A percentile compares a stretch with the other conserved stretches of the same genome.
These are phyloP conservation scores for Sceloporus tristichus DNA, from an alignment of 2,113 vertebrate genomes.

Conservation along the genomic window DNA sequence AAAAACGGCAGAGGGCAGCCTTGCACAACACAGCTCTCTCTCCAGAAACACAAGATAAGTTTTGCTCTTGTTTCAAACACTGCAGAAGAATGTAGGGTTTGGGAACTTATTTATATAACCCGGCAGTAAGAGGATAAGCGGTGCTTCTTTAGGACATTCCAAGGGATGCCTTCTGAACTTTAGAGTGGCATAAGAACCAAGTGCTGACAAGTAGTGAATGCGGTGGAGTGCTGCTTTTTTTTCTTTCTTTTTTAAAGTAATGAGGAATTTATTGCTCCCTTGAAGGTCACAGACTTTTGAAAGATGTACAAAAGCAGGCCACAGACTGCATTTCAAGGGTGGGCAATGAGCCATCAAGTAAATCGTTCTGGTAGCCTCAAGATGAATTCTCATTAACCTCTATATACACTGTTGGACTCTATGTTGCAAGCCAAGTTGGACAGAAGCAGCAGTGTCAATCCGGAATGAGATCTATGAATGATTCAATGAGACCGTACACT, in stretches of 20 bases:
- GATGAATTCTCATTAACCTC: neutral
- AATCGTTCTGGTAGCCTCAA: neutral
- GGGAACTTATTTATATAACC: neutral
- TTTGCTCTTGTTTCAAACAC: neutral
- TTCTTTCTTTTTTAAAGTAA: neutral
- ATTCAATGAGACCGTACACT: neutral
- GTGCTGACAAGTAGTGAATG: neutral
- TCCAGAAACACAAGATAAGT: neutral
- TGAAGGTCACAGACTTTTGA: neutral
- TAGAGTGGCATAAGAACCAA: neutral
- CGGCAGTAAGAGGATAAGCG: neutral
- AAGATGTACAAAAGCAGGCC: neutral
- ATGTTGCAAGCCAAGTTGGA: neutral
- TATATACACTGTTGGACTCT: neutral
- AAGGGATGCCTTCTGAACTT: neutral
- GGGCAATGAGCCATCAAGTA: neutral
- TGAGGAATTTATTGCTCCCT: neutral
- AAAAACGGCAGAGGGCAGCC: conserved; percentile 68
- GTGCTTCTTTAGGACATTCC: neutral
- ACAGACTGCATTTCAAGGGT: neutral
- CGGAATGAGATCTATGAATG: neutral
- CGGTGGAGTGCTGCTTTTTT: neutral
- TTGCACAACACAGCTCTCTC: rapidly evolving
- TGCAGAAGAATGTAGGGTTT: neutral
- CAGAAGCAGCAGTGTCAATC: neutral